Percentiles rank a stretch among this genome's conserved stretches.
Evolutionary conservation across 2,113 vertebrate genomes (phyloP).

Genomic region (Anthoscopus minutus): DNA sequence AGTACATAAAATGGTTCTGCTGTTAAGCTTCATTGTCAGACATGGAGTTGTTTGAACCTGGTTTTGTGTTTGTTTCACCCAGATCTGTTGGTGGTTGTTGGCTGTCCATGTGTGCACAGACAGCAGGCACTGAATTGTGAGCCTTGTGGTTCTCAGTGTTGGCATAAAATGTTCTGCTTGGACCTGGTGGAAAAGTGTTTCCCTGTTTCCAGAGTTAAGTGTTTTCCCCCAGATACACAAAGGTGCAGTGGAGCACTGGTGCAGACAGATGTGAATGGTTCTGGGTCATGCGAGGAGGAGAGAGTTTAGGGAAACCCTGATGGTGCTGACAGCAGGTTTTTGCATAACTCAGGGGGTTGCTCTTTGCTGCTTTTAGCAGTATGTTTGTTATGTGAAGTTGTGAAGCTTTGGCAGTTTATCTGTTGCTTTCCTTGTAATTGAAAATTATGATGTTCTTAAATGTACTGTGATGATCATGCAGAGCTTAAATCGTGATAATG

Average conservation of each 20-base stretch:
- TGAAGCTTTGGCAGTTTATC: not conserved
- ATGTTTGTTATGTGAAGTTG: not conserved
- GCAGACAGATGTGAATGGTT: not conserved
- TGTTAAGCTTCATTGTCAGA: not conserved
- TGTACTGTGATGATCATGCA: not conserved
- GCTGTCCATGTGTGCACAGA: accelerated
- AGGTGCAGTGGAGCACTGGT: accelerated
- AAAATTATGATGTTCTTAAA: not conserved
- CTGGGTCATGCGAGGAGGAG: not conserved
- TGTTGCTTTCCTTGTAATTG: not conserved
- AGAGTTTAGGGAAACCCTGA: not conserved
- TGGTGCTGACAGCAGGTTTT: not conserved
- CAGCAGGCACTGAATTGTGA: accelerated
- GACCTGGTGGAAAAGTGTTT: not conserved
- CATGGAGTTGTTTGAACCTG: not conserved
- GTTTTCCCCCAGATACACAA: not conserved
- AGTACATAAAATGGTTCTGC: not conserved
- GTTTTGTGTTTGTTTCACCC: not conserved
- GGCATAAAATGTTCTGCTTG: not conserved
- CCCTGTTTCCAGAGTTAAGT: not conserved
- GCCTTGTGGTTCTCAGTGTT: accelerated
- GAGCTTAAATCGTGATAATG: not conserved
- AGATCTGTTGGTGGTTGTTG: accelerated
- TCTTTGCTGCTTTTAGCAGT: not conserved
- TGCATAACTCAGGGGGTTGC: not conserved